phyloP scores from a whole-genome alignment of 2,113 vertebrate species.

The Pipra filicauda region DNA sequence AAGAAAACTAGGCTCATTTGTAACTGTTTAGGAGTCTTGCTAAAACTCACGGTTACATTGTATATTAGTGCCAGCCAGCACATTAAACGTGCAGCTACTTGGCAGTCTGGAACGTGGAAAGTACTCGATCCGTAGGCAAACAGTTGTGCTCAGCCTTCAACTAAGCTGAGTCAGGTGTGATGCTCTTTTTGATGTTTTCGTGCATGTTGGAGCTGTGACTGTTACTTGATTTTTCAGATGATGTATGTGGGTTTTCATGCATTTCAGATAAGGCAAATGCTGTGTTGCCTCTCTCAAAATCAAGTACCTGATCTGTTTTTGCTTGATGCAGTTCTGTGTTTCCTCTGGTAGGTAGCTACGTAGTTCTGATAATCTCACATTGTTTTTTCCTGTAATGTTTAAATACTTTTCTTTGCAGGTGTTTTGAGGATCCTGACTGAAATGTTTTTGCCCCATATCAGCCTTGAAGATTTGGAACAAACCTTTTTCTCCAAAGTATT shows the following conservation, averaged over 20 bases:
- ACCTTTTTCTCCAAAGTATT: conserved; percentile 87
- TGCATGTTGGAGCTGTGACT: not conserved
- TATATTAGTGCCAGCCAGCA: rapidly evolving
- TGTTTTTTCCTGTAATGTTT: not conserved
- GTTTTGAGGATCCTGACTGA: conserved; percentile 86
- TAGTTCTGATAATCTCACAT: not conserved
- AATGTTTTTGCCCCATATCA: conserved; percentile 91
- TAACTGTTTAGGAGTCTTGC: not conserved
- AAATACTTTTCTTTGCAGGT: conserved; percentile 72
- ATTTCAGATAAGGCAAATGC: not conserved
- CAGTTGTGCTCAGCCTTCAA: not conserved
- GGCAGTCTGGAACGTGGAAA: not conserved
- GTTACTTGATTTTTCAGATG: not conserved
- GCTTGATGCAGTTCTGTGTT: not conserved
- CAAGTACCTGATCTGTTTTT: not conserved
- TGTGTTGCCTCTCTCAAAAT: not conserved
- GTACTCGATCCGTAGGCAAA: not conserved
- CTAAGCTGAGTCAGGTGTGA: not conserved
- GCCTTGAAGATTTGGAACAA: conserved; percentile 80
- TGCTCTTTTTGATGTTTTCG: not conserved
- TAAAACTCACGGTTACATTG: not conserved
- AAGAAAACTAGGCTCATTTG: not conserved
- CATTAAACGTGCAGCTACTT: not conserved
- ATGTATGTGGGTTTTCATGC: not conserved
- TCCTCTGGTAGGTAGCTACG: not conserved